Evolutionary conservation across 2,113 vertebrate genomes (phyloP).

Genomic region (Grus americana): DNA sequence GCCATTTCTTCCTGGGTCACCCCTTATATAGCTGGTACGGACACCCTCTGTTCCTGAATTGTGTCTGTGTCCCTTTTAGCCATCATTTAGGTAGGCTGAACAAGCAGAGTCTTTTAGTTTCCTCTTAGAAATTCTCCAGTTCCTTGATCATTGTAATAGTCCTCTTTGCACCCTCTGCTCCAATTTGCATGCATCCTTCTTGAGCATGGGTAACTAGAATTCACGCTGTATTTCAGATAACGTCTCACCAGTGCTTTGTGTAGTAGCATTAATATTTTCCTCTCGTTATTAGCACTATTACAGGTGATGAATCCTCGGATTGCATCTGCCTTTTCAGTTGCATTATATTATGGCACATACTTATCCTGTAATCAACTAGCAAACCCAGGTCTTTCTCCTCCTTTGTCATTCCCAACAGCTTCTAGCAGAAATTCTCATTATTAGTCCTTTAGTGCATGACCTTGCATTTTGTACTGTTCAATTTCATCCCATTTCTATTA

Average conservation of each 20-base stretch:
- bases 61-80: not conserved
- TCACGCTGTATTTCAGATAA: conserved; percentile 14
- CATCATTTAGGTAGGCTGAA: not conserved
- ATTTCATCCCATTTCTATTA: conserved; percentile 71
- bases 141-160: conserved; percentile 26
- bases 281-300: conserved; percentile 59
- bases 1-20: not conserved
- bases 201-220: conserved; percentile 42
- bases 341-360: conserved; percentile 64
- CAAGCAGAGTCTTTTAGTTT: not conserved
- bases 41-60: not conserved
- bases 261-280: conserved; percentile 65
- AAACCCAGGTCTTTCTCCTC: conserved; percentile 58
- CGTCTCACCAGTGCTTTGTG: conserved; percentile 38
- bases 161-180: conserved; percentile 42
- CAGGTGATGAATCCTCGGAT: conserved; percentile 59
- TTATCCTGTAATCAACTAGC: conserved; percentile 70
- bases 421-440: conserved; percentile 70
- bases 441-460: conserved; percentile 67
- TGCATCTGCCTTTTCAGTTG: conserved; percentile 66
- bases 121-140: not conserved
- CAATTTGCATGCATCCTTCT: conserved; percentile 58
- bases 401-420: conserved; percentile 68
- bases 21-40: not conserved
- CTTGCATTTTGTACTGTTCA: conserved; percentile 72